These are phyloP conservation scores for Eira barbara DNA, from an alignment of 2,113 vertebrate genomes.

Conservation along the genomic window DNA sequence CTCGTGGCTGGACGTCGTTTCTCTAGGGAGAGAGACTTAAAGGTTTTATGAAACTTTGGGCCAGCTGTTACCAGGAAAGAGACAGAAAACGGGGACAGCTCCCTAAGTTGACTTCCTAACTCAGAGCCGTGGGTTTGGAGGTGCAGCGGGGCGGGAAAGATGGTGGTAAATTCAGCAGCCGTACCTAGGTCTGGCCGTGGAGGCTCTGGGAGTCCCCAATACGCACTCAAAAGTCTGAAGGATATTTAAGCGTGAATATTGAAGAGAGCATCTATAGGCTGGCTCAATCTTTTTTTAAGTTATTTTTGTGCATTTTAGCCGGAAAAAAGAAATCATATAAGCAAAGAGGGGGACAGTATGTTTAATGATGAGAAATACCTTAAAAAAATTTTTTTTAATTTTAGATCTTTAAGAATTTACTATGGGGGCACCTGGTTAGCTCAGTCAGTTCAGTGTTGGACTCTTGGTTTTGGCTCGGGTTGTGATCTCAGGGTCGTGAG, in stretches of 20 bases:
- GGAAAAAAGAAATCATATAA: background rate
- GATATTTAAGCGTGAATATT: background rate
- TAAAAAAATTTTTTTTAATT: background rate
- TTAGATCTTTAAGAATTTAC: background rate
- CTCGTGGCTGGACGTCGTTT: rapidly evolving
- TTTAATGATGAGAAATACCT: background rate
- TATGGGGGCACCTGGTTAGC: background rate
- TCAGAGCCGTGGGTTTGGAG: background rate
- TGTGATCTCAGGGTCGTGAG: background rate
- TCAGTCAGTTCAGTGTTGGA: background rate
- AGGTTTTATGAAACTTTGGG: background rate
- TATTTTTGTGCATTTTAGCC: background rate
- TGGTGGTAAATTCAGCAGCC: background rate
- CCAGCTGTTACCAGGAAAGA: background rate
- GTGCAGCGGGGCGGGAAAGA: rapidly evolving
- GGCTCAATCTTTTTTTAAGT: background rate
- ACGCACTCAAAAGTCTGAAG: background rate
- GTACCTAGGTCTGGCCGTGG: too few species aligned
- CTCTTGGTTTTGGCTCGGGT: background rate
- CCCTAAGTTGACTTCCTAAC: background rate
- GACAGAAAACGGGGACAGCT: too few species aligned
- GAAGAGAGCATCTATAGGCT: background rate
- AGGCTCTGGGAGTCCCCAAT: background rate
- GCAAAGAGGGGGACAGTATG: background rate
- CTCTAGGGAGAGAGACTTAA: too few species aligned